Percentiles rank a stretch among this genome's conserved stretches.
phyloP scores from a whole-genome alignment of 2,797 vertebrate species.

The Gadopsis bispinosus region DNA sequence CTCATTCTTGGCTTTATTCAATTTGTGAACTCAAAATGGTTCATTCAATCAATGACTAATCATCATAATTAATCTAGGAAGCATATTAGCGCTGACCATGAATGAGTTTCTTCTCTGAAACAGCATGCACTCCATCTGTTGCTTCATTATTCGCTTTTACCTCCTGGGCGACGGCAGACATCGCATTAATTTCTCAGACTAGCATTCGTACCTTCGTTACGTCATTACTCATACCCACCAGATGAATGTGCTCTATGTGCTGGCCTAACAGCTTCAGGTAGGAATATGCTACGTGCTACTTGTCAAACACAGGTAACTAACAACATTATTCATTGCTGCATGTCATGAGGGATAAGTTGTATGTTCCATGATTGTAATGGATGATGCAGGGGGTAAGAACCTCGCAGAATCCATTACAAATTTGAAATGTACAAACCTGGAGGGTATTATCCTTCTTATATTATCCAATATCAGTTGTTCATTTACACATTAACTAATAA shows the following conservation, averaged over 20 bases:
- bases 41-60: background rate
- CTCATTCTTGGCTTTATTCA: background rate
- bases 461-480: too few species aligned
- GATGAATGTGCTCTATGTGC: background rate
- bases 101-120: slow-evolving; percentile 17
- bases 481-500: too few species aligned
- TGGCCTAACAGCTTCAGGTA: background rate
- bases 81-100: slow-evolving; percentile 9
- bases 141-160: slow-evolving; percentile 14
- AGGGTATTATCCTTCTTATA: too few species aligned
- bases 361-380: too few species aligned
- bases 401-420: too few species aligned
- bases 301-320: too few species aligned
- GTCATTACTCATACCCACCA: background rate
- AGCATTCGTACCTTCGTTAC: background rate
- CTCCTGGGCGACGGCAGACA: slow-evolving; percentile 21
- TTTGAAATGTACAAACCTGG: too few species aligned
- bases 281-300: background rate
- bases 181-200: background rate
- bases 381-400: too few species aligned
- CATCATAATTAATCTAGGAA: background rate
- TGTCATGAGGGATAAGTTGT: too few species aligned
- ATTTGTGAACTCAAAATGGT: background rate
- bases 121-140: slow-evolving; percentile 11
- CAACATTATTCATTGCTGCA: too few species aligned